Percentiles rank a stretch among this genome's conserved stretches.
phyloP scores from a whole-genome alignment of 2,797 vertebrate genomes.

The Danio tinwini region DNA sequence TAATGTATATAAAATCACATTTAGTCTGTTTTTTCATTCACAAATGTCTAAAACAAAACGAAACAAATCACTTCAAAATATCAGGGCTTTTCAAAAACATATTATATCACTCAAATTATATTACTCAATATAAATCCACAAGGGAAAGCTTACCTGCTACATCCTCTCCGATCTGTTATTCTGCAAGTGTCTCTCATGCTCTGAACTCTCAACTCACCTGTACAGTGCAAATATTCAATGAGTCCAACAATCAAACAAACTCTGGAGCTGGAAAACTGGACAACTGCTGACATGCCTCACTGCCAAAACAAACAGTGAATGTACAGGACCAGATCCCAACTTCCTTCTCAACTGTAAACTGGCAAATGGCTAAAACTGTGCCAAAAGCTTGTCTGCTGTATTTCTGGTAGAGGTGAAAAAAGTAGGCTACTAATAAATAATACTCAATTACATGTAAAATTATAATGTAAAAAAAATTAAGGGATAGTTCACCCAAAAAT shows the following conservation, averaged over 20 bases:
- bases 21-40: background rate
- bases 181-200: background rate
- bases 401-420: no score
- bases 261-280: background rate
- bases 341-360: no score
- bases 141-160: background rate
- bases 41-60: background rate
- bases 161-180: background rate
- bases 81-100: background rate
- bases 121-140: background rate
- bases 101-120: no score
- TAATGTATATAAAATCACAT: background rate
- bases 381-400: no score
- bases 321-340: background rate
- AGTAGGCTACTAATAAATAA: no score
- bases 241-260: background rate
- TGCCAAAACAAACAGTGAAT: background rate
- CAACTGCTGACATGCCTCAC: constrained; percentile 18
- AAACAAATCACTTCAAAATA: background rate
- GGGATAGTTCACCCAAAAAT: no score
- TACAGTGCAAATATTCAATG: background rate
- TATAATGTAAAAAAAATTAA: no score
- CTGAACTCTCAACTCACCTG: background rate
- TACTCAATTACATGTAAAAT: no score
- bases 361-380: no score